Evolutionary conservation across 2,888 invertebrate species (phyloP), one percentile per base, ranked within the genome.

Genomic region (Acrocera orbiculus): DNA sequence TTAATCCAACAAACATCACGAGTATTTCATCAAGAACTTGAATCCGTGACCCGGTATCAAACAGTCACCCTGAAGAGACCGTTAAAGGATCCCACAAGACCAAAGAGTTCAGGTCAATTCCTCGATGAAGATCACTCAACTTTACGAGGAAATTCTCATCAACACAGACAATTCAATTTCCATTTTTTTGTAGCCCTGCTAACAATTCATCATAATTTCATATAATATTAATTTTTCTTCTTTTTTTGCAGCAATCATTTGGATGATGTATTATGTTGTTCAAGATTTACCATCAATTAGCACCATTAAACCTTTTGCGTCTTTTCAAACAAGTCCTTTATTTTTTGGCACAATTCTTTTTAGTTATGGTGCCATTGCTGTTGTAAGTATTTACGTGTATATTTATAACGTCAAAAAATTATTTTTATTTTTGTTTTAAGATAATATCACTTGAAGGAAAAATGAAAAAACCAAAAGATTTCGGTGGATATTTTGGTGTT

Each of bases 321-420:
- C 66, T 3, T 42, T 64, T 1, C 47, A 62, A 31, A 69, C 65
- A 46, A 71, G 77, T 49, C 82, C 86, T 0, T 60, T 89, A 10
- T 90, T 77, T 54, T 83, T 90, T 51, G 90, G 92, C 2, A 90
- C 89, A 1, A 82, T 85, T 3, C 65, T 93, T 36, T 93, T 89
- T 57, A 85, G 92, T 0, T 68, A 92, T 45, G 92, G 78, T 45
- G 78, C 79, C 2, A 77, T 79, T 20, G 79, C 79, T 15, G 77
- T 79, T 60, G 79, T 79, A 51, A 67, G 76, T 35, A 35, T 5
- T 5, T n/a, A 19, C 25, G 15, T 9, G 27, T 15, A 17, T 22
- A 27, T 10, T 17, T 33, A 0, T 11, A 16, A 17, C 9, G 10
- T 29, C 19, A 15, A 14, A 19, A 24, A 13, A 23, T 9, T 7